Base-by-base conservation (phyloP, 2,797 vertebrate species). In the Enteromius anoplus region DNA sequence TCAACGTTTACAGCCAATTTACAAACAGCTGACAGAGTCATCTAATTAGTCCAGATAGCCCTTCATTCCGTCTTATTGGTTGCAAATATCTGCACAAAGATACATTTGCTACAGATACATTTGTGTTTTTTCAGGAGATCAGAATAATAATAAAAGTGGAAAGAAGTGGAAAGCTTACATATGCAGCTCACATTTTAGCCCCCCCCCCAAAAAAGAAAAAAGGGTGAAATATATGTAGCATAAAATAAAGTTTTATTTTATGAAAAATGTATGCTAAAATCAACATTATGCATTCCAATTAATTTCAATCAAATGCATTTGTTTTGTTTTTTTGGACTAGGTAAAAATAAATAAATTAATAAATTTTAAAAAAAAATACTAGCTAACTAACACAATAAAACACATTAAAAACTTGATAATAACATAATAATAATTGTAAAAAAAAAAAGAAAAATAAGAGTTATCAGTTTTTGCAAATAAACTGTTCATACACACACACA, bases 21-120 rank as follows among this genome's bases (percentile, higher is more conserved):
- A 34, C 60, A 51, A 83, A 72, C 55, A 77, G 64, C 15, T 19
- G 34, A 69, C 78, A 77, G 47, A 72, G 45, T 72, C 62, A 80
- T 81, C 29, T 34, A 32, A 80, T 77, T 77, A 78, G 42, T 45
- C 14, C 5, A 66, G 29, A 69, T 51, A 62, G 58, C 45, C 49
- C 14, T 53, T 75, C 7, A 70, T 40, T 47, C 23, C 19, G n/a
- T 14, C 19, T 26, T 51, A 68, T 37, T 75, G 29, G 21, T 68
- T 34, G 29, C 53, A 37, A 53, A 82, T 58, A 66, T 29, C 68
- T 75, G 32, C 26, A 6, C 4, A 47, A 11, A 45, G 7, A 47
- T 7, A 53, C 23, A 42, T 55, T 42, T 45, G 49, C 53, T 71
- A 1, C 5, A 66, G 21, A 53, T 34, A 19, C 15, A 26, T 51